These are phyloP conservation scores for Sebastolobus altivelis DNA, from an alignment of 2,797 vertebrate genomes.

Conservation along the genomic window DNA sequence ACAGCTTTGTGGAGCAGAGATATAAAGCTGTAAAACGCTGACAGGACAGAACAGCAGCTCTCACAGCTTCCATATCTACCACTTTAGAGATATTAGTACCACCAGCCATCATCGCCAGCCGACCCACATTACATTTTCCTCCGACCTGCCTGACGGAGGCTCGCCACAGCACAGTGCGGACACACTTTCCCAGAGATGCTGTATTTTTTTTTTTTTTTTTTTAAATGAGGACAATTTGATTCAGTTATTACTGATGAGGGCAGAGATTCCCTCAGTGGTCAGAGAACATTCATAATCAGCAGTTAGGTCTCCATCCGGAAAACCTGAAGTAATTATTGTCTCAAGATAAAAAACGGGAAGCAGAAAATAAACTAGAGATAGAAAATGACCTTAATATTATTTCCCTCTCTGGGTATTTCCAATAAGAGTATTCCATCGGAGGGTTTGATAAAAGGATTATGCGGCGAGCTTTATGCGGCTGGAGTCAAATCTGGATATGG, in stretches of 20 bases:
- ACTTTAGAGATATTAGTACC: conserved; percentile 56
- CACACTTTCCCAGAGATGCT: conserved; percentile 17
- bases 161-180: not conserved
- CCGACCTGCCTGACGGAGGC: conserved; percentile 47
- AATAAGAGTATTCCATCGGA: conserved; percentile 83
- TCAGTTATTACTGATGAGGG: conserved; percentile 74
- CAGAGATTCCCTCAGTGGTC: conserved; percentile 72
- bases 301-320: conserved; percentile 54
- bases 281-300: conserved; percentile 75
- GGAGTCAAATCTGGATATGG: conserved; percentile 85
- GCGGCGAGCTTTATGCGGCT: conserved; percentile 80
- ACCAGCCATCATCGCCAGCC: conserved; percentile 45
- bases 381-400: conserved; percentile 86
- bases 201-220: conserved; percentile 4
- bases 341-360: conserved; percentile 78
- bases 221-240: conserved; percentile 60
- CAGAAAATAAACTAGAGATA: conserved; percentile 84
- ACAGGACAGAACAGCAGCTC: conserved; percentile 67
- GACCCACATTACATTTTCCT: conserved; percentile 59
- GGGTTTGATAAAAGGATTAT: conserved; percentile 89
- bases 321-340: conserved; percentile 83
- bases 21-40: conserved; percentile 74
- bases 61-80: conserved; percentile 62
- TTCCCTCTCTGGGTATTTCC: conserved; percentile 79
- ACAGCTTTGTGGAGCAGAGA: conserved; percentile 37